phyloP scores from a whole-genome alignment of 2,888 invertebrate genomes.

The Subacronicta megacephala region DNA sequence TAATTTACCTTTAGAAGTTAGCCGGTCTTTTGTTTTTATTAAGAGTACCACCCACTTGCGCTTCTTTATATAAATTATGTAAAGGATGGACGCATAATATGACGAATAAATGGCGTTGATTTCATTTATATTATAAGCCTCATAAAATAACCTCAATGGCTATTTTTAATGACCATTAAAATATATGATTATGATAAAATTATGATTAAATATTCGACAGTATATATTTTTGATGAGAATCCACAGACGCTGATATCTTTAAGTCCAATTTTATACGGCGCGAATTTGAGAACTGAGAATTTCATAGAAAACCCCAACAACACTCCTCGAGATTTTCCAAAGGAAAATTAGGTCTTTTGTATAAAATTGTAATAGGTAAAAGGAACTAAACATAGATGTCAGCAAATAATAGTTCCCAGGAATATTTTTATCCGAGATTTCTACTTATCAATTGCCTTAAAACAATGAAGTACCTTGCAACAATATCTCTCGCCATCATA shows the following conservation, averaged over 20 bases:
- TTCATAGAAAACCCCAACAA: no score
- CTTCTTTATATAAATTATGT: conserved; percentile 35
- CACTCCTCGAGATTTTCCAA: no score
- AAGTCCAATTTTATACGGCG: no score
- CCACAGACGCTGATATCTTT: no score
- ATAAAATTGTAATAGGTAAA: not conserved
- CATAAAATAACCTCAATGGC: no score
- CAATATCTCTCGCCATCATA: conserved; percentile 15
- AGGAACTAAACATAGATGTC: not conserved
- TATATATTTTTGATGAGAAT: no score
- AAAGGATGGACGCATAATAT: conserved; percentile 28
- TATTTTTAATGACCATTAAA: no score
- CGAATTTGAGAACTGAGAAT: no score
- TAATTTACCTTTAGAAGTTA: conserved; percentile 57
- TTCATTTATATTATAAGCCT: conserved; percentile 8
- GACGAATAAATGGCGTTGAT: conserved; percentile 37
- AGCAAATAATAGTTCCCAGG: conserved; percentile 11
- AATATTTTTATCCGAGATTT: conserved; percentile 1
- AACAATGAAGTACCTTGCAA: conserved; percentile 18
- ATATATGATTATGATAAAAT: no score
- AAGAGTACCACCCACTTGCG: conserved; percentile 45
- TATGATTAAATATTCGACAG: no score
- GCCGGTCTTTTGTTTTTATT: conserved; percentile 48
- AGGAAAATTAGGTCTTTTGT: no score
- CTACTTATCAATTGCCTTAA: conserved; percentile 11